These are phyloP conservation scores for Corvus cornix DNA, from an alignment of 2,113 vertebrate species.

Conservation along the genomic window DNA sequence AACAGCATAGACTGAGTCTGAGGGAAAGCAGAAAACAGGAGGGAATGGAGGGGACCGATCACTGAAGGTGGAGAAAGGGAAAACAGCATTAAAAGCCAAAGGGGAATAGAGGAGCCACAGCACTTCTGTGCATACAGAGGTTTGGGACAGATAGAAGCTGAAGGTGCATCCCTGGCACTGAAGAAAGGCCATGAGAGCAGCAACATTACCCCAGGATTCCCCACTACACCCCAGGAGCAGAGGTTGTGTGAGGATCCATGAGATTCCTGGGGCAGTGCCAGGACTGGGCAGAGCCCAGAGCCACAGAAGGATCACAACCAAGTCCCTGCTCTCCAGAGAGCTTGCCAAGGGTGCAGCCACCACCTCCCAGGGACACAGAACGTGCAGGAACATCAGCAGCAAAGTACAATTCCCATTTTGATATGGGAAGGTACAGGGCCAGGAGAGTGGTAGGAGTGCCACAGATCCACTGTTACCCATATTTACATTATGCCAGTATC, in stretches of 20 bases:
- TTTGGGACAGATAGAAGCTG: neutral
- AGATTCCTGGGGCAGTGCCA: accelerated
- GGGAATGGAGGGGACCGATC: neutral
- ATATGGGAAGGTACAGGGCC: neutral
- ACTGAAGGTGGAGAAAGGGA: neutral
- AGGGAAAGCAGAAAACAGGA: neutral
- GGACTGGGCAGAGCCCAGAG: accelerated
- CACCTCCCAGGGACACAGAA: accelerated
- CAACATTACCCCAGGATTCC: neutral
- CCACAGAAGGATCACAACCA: neutral
- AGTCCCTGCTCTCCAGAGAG: neutral
- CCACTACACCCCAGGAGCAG: neutral
- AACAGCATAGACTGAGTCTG: neutral
- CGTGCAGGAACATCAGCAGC: neutral
- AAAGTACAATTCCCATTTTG: accelerated
- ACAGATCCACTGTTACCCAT: neutral
- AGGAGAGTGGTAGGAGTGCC: neutral
- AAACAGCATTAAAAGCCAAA: neutral
- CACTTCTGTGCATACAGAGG: accelerated
- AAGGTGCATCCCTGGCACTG: neutral
- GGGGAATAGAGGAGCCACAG: accelerated
- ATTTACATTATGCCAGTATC: neutral
- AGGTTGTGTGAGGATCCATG: neutral
- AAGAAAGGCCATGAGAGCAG: neutral
- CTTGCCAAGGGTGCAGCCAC: neutral